A percentile compares a stretch with the other conserved stretches of the same genome.
Conservation (phyloP, 2,113 vertebrate genomes). For the Amblyopsis rosae region DNA sequence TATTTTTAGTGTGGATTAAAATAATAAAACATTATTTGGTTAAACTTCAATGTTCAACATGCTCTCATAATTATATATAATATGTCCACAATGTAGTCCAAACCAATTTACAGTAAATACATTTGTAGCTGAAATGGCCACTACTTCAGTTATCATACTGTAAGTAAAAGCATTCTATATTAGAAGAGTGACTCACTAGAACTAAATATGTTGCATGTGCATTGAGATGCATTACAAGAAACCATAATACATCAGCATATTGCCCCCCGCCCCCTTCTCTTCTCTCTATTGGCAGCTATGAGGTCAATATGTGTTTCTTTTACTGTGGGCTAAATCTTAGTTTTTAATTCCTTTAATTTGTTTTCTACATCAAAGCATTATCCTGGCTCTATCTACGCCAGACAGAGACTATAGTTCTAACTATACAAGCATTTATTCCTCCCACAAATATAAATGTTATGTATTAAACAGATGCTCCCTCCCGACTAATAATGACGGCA, state of each 20-base stretch:
- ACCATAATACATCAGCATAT: too few relatives aligned
- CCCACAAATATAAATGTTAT: neutral
- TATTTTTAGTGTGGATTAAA: too few relatives aligned
- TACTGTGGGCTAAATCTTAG: neutral
- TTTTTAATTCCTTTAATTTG: constrained; percentile 13
- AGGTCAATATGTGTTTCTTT: constrained; percentile 9
- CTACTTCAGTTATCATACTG: too few relatives aligned
- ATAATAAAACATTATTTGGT: too few relatives aligned
- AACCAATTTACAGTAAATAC: too few relatives aligned
- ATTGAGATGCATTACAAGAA: too few relatives aligned
- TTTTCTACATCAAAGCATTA: constrained; percentile 5
- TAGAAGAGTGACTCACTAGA: constrained; percentile 11
- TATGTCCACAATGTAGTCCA: too few relatives aligned
- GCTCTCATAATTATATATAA: too few relatives aligned
- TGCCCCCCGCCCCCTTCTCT: too few relatives aligned
- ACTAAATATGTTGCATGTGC: constrained; percentile 13
- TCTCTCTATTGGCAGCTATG: neutral
- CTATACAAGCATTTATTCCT: constrained; percentile 26
- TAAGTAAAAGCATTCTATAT: constrained; percentile 21
- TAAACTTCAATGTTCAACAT: too few relatives aligned
- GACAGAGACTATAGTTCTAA: constrained; percentile 48
- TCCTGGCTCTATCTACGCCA: constrained; percentile 34
- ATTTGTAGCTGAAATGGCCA: too few relatives aligned
- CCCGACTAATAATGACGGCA: neutral
- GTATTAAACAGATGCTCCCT: neutral